Base-by-base conservation (phyloP, 2,113 vertebrate genomes). In the Psettodes erumei region DNA sequence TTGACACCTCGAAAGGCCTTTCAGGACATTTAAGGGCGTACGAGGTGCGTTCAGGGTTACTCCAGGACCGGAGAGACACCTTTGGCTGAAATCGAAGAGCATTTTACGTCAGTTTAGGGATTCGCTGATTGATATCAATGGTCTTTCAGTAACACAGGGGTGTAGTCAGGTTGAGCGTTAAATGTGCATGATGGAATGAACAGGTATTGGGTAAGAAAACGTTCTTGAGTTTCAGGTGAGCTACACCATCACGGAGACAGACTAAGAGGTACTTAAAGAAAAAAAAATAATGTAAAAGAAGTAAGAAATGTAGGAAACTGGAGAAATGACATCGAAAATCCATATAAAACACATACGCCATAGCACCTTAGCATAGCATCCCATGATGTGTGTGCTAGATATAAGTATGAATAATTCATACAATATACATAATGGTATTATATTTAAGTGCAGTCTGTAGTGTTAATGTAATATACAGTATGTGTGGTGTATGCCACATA, bases 11-110 rank as follows among this genome's bases (percentile, higher is more conserved):
- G 6, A 56, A 19, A 40, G 1, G 11, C 21, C 28, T 61, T 30
- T 35, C 40, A 42, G 27, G 15, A 37, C 37, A 45, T 69, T 32
- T 38, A 6, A 37, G 59, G 67, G 40, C 40, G 23, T 40, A n/a
- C 33, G 18, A 60, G 47, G 56, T 23, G 10, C 43, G 38, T 72
- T 58, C n/a, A 56, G 66, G 69, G 53, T 67, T 60, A 71, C 28
- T 59, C 5, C 18, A 47, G 66, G 71, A 50, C 47, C n/a, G 55
- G 35, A 1, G 4, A 27, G 3, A 42, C 27, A 19, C 21, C 25
- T 61, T 50, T 48, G 1, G 9, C 56, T 38, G n/a, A 21, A 51
- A 47, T 45, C 43, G 73, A 63, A 23, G 38, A 55, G 13, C 21
- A 25, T 61, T 21, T n/a, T 35, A 40, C 25, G 11, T 32, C 9